These are phyloP conservation scores for Heliangelus exortis DNA, from an alignment of 2,797 vertebrate species.

Conservation along the genomic window DNA sequence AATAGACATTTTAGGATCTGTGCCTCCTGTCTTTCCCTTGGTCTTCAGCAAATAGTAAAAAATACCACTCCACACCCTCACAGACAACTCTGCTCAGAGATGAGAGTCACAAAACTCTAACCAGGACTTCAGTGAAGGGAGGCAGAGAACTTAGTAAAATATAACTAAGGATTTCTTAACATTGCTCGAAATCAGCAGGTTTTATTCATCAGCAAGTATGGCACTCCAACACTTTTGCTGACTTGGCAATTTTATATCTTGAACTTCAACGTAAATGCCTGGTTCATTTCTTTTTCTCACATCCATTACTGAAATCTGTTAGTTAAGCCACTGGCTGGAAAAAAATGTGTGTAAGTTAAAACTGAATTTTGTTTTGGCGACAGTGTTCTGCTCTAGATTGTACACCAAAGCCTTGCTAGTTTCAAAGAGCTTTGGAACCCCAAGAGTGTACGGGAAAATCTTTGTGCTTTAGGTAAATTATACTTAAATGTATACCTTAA, in stretches of 20 bases:
- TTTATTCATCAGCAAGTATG: neutral
- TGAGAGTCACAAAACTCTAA: neutral
- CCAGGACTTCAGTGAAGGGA: neutral
- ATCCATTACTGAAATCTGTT: neutral
- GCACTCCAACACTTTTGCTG: neutral
- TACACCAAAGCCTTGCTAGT: neutral
- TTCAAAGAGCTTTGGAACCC: neutral
- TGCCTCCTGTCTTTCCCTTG: neutral
- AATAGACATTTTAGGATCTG: neutral
- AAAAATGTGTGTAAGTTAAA: neutral
- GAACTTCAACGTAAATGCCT: neutral
- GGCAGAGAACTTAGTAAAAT: neutral
- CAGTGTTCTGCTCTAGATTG: neutral
- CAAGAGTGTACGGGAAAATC: neutral
- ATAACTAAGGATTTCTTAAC: neutral
- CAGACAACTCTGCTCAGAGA: neutral
- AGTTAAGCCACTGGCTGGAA: neutral
- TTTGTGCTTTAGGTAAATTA: neutral
- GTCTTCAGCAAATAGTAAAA: neutral
- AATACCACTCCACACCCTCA: neutral
- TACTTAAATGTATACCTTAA: no score
- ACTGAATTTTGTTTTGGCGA: neutral
- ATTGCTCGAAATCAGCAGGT: neutral
- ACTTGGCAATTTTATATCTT: neutral
- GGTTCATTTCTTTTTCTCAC: neutral